phyloP scores from a whole-genome alignment of 35 echinoderm and acorn worm genomes.

The Patiria miniata region DNA sequence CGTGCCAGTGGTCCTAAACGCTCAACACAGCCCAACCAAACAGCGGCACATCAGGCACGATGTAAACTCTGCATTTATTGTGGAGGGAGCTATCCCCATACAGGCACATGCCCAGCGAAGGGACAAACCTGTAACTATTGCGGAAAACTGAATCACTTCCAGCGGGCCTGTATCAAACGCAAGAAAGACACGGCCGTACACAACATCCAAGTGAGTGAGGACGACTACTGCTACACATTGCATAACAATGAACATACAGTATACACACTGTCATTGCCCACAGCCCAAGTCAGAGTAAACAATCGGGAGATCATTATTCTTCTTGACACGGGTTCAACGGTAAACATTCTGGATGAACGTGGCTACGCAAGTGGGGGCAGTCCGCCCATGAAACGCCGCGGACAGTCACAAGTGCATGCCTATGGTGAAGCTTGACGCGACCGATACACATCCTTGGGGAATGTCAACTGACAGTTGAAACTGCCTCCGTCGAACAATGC shows the following conservation, averaged over 20 bases:
- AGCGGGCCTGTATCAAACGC: constrained; percentile 17
- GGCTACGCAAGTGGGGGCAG: not conserved
- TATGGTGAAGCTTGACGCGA: not conserved
- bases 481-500: not conserved
- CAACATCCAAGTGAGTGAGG: not conserved
- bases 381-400: not conserved
- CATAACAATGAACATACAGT: not conserved
- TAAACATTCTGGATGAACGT: constrained; percentile 26
- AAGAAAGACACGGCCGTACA: not conserved
- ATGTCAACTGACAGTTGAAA: not conserved
- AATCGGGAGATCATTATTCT: not conserved
- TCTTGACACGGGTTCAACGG: constrained; percentile 32
- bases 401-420: not conserved
- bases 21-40: not conserved
- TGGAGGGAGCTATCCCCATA: constrained; percentile 51
- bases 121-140: constrained; percentile 41
- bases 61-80: constrained; percentile 17
- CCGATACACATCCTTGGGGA: constrained; percentile 20
- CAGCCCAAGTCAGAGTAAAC: constrained; percentile 15
- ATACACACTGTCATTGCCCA: constrained; percentile 4
- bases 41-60: not conserved
- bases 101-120: constrained; percentile 29
- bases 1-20: not conserved
- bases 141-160: constrained; percentile 38
- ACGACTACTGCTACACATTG: constrained; percentile 2